Evolutionary conservation across 2,113 vertebrate genomes (phyloP).

Genomic region (Charadrius vociferus): DNA sequence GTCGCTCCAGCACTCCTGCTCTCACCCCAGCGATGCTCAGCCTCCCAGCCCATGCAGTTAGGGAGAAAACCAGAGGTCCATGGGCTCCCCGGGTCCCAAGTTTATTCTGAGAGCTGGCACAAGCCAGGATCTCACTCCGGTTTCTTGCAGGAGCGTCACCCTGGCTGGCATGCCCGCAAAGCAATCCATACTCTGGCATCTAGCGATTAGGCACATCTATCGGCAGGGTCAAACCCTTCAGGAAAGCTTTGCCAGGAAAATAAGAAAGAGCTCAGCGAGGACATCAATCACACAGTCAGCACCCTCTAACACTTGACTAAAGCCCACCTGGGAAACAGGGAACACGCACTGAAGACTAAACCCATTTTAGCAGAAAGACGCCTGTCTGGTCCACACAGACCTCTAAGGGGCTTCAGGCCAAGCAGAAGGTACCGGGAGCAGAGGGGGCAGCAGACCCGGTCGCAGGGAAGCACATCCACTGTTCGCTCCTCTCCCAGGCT

Average conservation of each 20-base stretch:
- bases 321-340: neutral
- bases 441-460: neutral
- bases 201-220: rapidly evolving
- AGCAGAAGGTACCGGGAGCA: neutral
- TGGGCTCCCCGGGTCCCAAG: rapidly evolving
- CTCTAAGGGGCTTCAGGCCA: neutral
- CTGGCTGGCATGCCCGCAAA: rapidly evolving
- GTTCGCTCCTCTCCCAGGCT: too few species aligned
- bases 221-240: neutral
- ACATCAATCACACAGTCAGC: neutral
- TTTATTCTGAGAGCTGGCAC: neutral
- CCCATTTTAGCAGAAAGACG: neutral
- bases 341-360: neutral
- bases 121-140: neutral
- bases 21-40: neutral
- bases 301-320: rapidly evolving
- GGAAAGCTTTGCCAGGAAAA: neutral
- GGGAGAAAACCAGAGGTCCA: neutral
- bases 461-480: rapidly evolving
- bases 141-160: neutral
- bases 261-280: neutral
- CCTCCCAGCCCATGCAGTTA: rapidly evolving
- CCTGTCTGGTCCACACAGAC: neutral
- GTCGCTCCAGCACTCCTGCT: neutral
- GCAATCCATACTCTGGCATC: neutral